Conservation (phyloP, 2,113 vertebrate genomes). For the Panthera leo region DNA sequence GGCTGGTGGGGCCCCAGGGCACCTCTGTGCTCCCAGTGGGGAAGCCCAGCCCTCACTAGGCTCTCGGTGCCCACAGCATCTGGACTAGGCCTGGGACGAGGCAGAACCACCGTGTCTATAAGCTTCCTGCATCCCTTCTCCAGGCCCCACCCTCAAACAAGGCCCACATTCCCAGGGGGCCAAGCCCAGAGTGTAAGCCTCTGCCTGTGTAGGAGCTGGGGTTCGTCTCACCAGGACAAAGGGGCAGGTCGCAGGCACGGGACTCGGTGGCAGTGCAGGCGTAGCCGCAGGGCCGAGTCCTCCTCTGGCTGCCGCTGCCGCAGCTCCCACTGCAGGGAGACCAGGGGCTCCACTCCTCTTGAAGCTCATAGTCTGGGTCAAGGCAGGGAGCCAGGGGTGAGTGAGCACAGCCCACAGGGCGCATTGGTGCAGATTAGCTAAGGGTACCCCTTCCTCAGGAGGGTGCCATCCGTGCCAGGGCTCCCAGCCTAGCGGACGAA, state of each 20-base stretch:
- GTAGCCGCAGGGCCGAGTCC: slow-evolving; percentile 91
- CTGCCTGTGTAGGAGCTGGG: not conserved
- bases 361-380: slow-evolving; percentile 87
- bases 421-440: not conserved
- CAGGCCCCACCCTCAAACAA: not conserved
- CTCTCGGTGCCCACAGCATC: not conserved
- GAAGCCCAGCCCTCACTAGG: slow-evolving; percentile 7
- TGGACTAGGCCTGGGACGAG: not conserved
- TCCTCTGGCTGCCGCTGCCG: slow-evolving; percentile 89
- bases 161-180: not conserved
- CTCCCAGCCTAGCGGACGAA: rapidly evolving
- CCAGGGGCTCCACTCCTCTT: slow-evolving; percentile 94
- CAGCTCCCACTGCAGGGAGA: slow-evolving; percentile 92
- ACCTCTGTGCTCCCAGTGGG: not conserved
- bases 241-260: slow-evolving; percentile 87
- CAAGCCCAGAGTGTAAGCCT: not conserved
- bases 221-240: slow-evolving; percentile 87
- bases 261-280: slow-evolving; percentile 92
- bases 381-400: not conserved
- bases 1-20: not conserved
- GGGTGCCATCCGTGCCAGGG: not conserved
- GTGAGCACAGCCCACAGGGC: not conserved
- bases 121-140: not conserved
- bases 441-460: not conserved
- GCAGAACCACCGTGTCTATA: not conserved